Evolutionary conservation across 2,113 vertebrate species (phyloP).

Genomic region (Hippocampus abdominalis): DNA sequence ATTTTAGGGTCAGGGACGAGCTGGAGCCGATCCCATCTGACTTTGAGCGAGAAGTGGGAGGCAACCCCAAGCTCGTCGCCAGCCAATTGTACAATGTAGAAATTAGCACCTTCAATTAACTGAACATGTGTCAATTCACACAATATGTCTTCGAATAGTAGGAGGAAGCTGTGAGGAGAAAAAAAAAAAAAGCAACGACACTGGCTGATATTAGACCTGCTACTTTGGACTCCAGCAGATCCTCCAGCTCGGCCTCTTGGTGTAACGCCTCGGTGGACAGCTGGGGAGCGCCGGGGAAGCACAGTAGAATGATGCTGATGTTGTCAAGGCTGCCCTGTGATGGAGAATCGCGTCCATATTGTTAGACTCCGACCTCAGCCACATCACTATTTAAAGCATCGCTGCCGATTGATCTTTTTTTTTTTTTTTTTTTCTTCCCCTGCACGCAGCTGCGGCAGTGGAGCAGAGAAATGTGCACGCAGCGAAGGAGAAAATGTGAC

Average conservation of each 20-base stretch:
- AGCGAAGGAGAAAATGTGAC: slow-evolving; percentile 40
- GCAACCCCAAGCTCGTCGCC: no score
- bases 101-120: no score
- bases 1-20: no score
- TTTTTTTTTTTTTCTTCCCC: slow-evolving; percentile 4
- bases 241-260: slow-evolving; percentile 73
- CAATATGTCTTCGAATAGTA: no score
- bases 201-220: slow-evolving; percentile 57
- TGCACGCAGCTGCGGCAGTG: slow-evolving; percentile 18
- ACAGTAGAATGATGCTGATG: slow-evolving; percentile 79
- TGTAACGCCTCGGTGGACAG: slow-evolving; percentile 74
- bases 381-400: slow-evolving; percentile 20
- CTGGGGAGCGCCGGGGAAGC: slow-evolving; percentile 78
- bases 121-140: no score
- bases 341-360: slow-evolving; percentile 13
- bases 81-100: no score
- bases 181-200: no score
- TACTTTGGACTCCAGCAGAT: slow-evolving; percentile 74
- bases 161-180: no score
- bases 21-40: no score
- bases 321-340: slow-evolving; percentile 81
- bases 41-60: no score
- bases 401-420: slow-evolving; percentile 14
- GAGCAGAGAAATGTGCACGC: slow-evolving; percentile 31
- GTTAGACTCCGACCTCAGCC: slow-evolving; percentile 26